Evolutionary conservation across 2,888 invertebrate species (phyloP).

Genomic region (Liopterus haemorrhoidalis): DNA sequence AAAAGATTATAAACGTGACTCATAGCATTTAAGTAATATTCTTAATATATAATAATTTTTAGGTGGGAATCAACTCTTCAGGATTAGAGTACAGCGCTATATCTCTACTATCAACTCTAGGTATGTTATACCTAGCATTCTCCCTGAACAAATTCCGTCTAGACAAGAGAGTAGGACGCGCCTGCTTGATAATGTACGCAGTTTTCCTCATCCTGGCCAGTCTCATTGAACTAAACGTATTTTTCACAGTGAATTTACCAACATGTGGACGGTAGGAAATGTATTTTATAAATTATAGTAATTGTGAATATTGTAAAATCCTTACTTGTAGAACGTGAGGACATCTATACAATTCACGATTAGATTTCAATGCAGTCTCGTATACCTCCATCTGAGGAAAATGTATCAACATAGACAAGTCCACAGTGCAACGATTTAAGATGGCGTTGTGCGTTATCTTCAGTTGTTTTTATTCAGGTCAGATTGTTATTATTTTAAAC

Average conservation of each 20-base stretch:
- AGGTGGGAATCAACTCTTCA: conserved; percentile 82
- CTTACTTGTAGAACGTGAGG: conserved; percentile 17
- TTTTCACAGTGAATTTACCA: conserved; percentile 85
- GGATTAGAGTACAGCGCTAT: conserved; percentile 88
- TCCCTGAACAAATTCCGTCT: conserved; percentile 82
- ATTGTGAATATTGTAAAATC: neutral
- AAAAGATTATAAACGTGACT: no score
- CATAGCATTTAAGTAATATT: no score
- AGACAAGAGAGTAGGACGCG: conserved; percentile 76
- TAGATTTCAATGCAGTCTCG: conserved; percentile 16
- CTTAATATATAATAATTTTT: conserved; percentile 29
- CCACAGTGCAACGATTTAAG: conserved; percentile 18
- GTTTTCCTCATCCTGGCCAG: conserved; percentile 82
- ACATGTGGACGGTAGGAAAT: conserved; percentile 63
- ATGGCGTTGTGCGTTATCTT: neutral
- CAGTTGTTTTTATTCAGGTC: conserved; percentile 19
- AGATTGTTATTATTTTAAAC: no score
- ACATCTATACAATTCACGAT: conserved; percentile 8
- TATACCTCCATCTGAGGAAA: conserved; percentile 4
- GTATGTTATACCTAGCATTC: conserved; percentile 77
- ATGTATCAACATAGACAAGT: conserved; percentile 11
- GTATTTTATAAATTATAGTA: neutral
- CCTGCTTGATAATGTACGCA: conserved; percentile 81
- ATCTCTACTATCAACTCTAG: conserved; percentile 76
- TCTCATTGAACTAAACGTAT: conserved; percentile 86